Percentiles rank a stretch among this genome's conserved stretches.
Evolutionary conservation across 2,113 vertebrate genomes (phyloP).

Genomic region (Rattus norvegicus): GRCr8 NC_086024.1:73487001-73487500

Average conservation of each 20-base stretch:
- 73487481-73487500: conserved; percentile 83
- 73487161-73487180: neutral
- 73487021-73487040: neutral
- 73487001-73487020: neutral
- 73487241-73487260: conserved; percentile 58
- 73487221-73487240: conserved; percentile 61
- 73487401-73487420: conserved; percentile 99
- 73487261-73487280: conserved; percentile 77
- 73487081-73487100: neutral
- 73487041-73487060: conserved; percentile 18
- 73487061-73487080: neutral
- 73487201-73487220: neutral
- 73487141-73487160: neutral
- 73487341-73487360: conserved; percentile 98
- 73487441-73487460: conserved; percentile 97
- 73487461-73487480: conserved; percentile 95
- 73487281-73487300: conserved; percentile 72
- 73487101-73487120: neutral
- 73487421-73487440: conserved; percentile 99
- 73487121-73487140: neutral
- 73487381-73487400: conserved; percentile 99
- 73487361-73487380: conserved; percentile 99
- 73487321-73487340: conserved; percentile 97
- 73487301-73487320: conserved; percentile 95
- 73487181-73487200: neutral